Conservation (phyloP, 53 echinoderm and acorn worm genomes). For the Patiria pectinifera region DNA sequence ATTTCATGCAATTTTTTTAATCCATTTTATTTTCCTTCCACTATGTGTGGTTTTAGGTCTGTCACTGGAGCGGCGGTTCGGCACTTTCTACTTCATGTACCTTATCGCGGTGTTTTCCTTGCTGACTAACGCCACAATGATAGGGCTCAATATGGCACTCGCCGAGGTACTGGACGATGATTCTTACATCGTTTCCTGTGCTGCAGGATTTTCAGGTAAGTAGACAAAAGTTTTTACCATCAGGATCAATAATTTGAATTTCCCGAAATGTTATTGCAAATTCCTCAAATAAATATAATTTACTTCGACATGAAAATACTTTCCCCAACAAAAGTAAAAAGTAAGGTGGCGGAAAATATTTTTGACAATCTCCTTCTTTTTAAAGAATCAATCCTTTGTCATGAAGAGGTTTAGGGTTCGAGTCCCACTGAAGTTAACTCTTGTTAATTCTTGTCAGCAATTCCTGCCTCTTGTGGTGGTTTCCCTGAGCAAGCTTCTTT, state of each 20-base stretch:
- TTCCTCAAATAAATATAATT: neutral
- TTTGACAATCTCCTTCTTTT: too few species aligned
- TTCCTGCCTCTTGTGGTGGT: neutral
- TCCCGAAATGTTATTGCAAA: neutral
- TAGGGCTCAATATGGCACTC: slow-evolving; percentile 82
- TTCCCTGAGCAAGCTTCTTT: neutral
- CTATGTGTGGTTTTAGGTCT: slow-evolving; percentile 42
- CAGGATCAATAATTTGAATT: neutral
- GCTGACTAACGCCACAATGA: slow-evolving; percentile 78
- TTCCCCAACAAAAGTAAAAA: too few species aligned
- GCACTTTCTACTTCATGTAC: slow-evolving; percentile 89
- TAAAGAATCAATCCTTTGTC: too few species aligned
- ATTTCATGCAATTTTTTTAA: neutral
- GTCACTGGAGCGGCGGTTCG: slow-evolving; percentile 79
- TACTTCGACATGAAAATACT: too few species aligned
- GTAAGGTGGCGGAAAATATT: too few species aligned
- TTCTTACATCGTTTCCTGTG: slow-evolving; percentile 79
- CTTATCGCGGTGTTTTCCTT: slow-evolving; percentile 80
- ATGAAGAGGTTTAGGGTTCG: neutral
- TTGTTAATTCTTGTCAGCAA: too few species aligned
- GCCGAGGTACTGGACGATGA: slow-evolving; percentile 79
- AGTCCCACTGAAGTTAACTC: neutral
- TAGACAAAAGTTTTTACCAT: neutral
- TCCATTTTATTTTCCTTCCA: neutral
- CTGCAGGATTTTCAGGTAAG: slow-evolving; percentile 98